These are phyloP conservation scores for Tenrec ecaudatus DNA, from an alignment of 2,113 vertebrate genomes.

Conservation along the genomic window DNA sequence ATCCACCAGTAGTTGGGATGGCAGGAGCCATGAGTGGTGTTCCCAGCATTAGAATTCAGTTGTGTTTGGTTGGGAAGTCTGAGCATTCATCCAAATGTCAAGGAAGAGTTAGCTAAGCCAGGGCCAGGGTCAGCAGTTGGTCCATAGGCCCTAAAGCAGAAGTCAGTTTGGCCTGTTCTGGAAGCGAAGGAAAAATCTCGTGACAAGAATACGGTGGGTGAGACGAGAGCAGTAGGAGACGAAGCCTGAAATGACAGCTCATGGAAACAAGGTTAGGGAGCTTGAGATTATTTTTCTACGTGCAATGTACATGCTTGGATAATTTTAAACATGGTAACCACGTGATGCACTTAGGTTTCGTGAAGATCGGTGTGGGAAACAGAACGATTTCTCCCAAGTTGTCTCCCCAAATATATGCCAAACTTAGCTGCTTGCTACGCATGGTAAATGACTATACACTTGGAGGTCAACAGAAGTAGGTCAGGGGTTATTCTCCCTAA, in stretches of 20 bases:
- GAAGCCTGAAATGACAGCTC: not conserved
- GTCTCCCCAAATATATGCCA: too few species aligned
- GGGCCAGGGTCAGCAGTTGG: not conserved
- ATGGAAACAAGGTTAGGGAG: not conserved
- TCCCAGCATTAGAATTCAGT: not conserved
- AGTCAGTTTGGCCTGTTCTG: not conserved
- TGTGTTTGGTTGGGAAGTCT: not conserved
- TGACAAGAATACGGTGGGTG: not conserved
- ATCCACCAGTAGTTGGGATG: not conserved
- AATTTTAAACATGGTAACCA: not conserved
- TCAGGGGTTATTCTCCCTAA: too few species aligned
- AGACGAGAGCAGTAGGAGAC: not conserved
- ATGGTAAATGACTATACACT: too few species aligned
- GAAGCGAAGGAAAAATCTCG: not conserved
- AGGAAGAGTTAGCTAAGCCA: not conserved
- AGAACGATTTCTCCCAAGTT: too few species aligned
- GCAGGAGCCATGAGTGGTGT: not conserved
- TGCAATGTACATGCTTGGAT: not conserved
- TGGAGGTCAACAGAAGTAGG: too few species aligned
- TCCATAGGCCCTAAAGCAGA: not conserved
- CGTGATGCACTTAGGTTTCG: not conserved
- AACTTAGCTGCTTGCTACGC: too few species aligned
- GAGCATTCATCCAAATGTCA: not conserved
- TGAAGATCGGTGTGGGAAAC: too few species aligned
- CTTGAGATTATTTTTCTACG: not conserved